Percentiles rank a stretch among this genome's conserved stretches.
phyloP scores from a whole-genome alignment of 2,797 vertebrate species.

The Xenops minutus region DNA sequence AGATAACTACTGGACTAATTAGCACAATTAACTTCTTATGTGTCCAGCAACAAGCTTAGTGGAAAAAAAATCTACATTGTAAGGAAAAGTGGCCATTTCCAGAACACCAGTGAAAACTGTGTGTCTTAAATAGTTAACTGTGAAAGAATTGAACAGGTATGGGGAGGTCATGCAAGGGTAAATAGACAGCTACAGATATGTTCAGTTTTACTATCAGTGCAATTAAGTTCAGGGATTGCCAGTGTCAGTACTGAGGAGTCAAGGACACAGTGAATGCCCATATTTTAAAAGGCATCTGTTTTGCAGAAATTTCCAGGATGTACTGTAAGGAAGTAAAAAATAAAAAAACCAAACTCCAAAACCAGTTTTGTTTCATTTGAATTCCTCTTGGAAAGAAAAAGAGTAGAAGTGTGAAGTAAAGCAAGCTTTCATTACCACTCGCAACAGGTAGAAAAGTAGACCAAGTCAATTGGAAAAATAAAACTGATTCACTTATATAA shows the following conservation, averaged over 20 bases:
- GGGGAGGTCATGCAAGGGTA: neutral
- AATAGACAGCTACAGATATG: neutral
- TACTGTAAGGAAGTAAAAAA: neutral
- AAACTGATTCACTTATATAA: neutral
- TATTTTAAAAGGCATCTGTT: neutral
- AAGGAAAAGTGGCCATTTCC: neutral
- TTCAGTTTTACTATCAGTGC: neutral
- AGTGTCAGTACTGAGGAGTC: neutral
- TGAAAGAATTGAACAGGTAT: neutral
- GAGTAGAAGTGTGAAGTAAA: neutral
- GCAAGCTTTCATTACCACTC: neutral
- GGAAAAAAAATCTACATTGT: neutral
- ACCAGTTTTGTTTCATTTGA: neutral
- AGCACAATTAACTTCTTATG: neutral
- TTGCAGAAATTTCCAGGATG: neutral
- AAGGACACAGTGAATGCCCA: neutral
- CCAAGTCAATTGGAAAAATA: neutral
- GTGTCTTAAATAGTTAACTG: neutral
- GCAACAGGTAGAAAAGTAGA: constrained; percentile 12
- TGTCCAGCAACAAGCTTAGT: neutral
- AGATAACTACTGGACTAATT: constrained; percentile 2
- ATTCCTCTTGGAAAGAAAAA: neutral
- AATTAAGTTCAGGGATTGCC: neutral
- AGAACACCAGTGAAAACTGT: neutral
- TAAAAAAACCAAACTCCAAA: neutral